Evolutionary conservation across 53 echinoderm and acorn worm genomes (phyloP), one percentile per base, ranked within the genome.

Genomic region (Glandiceps talaboti): DNA sequence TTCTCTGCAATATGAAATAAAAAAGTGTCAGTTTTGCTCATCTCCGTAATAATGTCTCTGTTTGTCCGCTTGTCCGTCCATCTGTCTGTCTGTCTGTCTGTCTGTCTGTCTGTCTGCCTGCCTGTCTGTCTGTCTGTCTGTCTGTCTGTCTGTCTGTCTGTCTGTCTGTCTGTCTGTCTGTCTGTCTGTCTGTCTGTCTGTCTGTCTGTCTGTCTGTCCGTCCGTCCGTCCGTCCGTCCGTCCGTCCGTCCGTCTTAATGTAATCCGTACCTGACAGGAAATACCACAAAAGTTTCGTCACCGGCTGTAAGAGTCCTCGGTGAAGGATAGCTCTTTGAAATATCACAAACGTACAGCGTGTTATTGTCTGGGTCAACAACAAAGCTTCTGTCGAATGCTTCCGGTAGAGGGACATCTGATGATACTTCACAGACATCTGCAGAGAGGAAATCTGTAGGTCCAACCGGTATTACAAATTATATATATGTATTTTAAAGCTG

Each of bases 271-370:
- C 64, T 20, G 64, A 45, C 6, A 6, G 6, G 6, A 45, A 45
- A 12, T 20, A 45, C 64, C 64, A 45, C 6, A 12, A 20, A 45
- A 45, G 6, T 20, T 20, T 12, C 6, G 64, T 6, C 6, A 45
- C 20, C 20, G 6, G 20, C 6, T 20, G 20, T 45, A 45, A 45
- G 20, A 6, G 6, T 45, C 64, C 6, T 6, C 6, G 64, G 64
- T 45, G 20, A 20, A 12, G 64, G 6, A 45, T 45, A 6, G 64
- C 20, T 20, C 20, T 20, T 45, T 6, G 6, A 12, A 20, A 45
- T 77, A 79, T 89, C 89, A 72, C 94, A 94, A 10, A 94, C 87
- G 76, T 84, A 94, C 27, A 87, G 78, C 12, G 86, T 82, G 33
- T 83, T 29, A 27, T 78, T 75, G 0, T 10, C 27, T 0, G 29